Conservation (phyloP, 2,888 invertebrate genomes). For the Cepaea hortensis region DNA sequence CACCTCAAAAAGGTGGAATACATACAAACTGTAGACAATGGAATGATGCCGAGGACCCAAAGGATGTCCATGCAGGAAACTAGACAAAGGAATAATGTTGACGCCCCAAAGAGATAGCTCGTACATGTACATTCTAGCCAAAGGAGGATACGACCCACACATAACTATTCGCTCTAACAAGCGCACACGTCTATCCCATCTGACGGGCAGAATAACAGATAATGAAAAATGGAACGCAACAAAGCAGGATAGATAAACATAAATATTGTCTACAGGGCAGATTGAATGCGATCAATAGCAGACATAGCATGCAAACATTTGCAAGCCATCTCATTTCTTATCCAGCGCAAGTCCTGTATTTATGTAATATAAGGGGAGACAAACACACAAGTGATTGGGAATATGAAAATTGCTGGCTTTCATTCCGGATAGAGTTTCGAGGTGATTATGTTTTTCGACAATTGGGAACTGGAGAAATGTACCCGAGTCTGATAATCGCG, state of each 20-base stretch:
- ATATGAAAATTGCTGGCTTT: constrained; percentile 11
- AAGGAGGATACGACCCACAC: too few relatives aligned
- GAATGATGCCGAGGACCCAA: too few relatives aligned
- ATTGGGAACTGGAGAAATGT: not conserved
- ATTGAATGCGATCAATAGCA: constrained; percentile 12
- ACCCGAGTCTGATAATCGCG: too few relatives aligned
- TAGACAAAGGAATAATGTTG: too few relatives aligned
- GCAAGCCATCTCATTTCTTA: not conserved
- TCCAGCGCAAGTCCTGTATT: not conserved
- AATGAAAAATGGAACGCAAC: not conserved
- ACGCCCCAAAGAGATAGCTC: too few relatives aligned
- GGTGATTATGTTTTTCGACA: not conserved
- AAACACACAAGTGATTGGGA: constrained; percentile 1
- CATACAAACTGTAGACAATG: too few relatives aligned
- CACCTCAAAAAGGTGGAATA: too few relatives aligned
- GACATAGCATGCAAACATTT: not conserved
- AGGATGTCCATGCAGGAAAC: too few relatives aligned
- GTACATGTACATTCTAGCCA: too few relatives aligned
- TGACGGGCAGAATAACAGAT: too few relatives aligned
- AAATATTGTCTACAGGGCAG: not conserved
- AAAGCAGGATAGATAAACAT: not conserved
- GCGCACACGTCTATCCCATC: too few relatives aligned
- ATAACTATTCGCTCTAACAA: too few relatives aligned
- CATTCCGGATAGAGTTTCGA: not conserved
- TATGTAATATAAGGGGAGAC: constrained; percentile 1